Conservation (phyloP, 2,113 vertebrate genomes). For the Oreochromis spilurus region DNA sequence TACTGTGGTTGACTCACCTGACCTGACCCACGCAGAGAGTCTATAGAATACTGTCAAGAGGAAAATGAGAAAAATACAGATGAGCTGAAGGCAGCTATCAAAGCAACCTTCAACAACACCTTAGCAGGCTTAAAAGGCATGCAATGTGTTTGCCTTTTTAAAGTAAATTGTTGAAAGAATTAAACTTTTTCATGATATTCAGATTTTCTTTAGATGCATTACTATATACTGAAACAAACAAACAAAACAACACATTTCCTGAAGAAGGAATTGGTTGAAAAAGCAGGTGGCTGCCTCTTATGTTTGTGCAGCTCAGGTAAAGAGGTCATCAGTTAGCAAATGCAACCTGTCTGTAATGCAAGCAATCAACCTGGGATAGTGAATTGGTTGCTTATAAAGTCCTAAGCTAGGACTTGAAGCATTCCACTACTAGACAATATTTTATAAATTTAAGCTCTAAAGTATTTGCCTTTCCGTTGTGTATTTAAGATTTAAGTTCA, state of each 20-base stretch:
- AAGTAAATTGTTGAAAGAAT: neutral
- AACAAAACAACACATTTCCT: neutral
- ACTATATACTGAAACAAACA: neutral
- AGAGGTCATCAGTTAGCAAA: neutral
- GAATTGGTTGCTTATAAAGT: neutral
- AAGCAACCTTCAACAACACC: neutral
- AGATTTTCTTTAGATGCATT: neutral
- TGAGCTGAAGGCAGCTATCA: neutral
- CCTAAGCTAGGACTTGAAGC: neutral
- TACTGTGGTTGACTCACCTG: neutral
- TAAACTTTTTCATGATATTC: neutral
- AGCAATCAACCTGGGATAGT: neutral
- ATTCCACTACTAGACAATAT: neutral
- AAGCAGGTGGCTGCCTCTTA: neutral
- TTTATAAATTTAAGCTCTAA: neutral
- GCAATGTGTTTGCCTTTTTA: neutral
- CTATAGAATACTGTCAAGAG: neutral
- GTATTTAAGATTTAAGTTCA: neutral
- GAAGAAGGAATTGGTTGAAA: neutral
- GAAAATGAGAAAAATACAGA: neutral
- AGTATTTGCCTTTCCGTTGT: neutral
- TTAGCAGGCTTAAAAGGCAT: rapidly evolving
- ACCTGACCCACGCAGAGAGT: neutral
- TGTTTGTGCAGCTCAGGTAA: neutral
- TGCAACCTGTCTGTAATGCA: neutral